Evolutionary conservation across 2,797 vertebrate genomes (phyloP), one percentile per base, ranked within the genome.

Genomic region (Catharus ustulatus): DNA sequence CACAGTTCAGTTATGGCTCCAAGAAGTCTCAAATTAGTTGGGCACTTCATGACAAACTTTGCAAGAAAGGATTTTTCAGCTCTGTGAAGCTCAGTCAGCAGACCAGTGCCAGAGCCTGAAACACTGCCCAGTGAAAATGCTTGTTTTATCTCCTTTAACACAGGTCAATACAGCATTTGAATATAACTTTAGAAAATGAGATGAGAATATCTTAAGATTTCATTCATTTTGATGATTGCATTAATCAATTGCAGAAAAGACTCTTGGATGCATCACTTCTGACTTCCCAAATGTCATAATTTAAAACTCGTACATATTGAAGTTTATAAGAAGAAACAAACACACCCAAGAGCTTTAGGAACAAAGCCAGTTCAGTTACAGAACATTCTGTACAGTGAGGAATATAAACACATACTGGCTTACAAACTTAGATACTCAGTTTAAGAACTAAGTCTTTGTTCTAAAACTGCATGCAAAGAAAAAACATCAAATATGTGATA

Each of bases 141-240:
- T 24, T 5, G 2, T 8, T 59, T 66, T 68, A 21, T 8, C 34
- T 71, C 66, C 45, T 89, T 63, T 32, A 93, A 43, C 38, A 49
- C 5, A 57, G 1, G 1, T 1, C 40, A 42, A 49, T 22, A 54
- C 1, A 51, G 8, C 3, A 3, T 20, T 48, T 84, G 15, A 62
- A 75, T 12, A 7, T 1, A 10, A 57, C 26, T 57, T 52, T 5
- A 59, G 34, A 84, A 93, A 72, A 21, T 9, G 1, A 62, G 18
- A 68, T 29, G 15, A 73, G 18, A 79, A 2, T 48, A 79, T 8
- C 1, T 22, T 21, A 15, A 49, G 8, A 34, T 34, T 63, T 72
- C 34, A 40, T 26, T 71, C 6, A 34, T 85, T 71, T 59, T 71
- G 42, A 79, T 68, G 6, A 85, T 43, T 87, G 58, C 34, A 48